phyloP scores from a whole-genome alignment of 2,888 invertebrate species.

The Endotricha flammealis region DNA sequence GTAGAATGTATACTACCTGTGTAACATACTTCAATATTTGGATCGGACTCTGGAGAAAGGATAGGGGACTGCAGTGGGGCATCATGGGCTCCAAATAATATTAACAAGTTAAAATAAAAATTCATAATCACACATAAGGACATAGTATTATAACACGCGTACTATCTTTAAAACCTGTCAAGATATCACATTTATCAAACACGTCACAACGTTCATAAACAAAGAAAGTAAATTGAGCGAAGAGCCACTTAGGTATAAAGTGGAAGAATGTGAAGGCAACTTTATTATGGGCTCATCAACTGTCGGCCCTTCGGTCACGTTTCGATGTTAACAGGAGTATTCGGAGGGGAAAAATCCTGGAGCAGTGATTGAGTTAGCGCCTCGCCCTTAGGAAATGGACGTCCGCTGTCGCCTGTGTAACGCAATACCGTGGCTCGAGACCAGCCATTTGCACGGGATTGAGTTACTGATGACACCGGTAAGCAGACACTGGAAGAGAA shows the following conservation, averaged over 20 bases:
- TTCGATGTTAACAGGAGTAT: constrained; percentile 26
- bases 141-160: no score
- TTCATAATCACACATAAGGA: no score
- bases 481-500: constrained; percentile 3
- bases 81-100: no score
- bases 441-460: constrained; percentile 53
- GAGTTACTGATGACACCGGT: constrained; percentile 35
- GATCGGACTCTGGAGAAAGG: no score
- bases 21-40: no score
- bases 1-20: no score
- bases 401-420: constrained; percentile 59
- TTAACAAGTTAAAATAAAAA: no score
- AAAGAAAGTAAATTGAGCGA: not conserved
- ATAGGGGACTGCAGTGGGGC: no score
- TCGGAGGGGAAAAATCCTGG: constrained; percentile 52
- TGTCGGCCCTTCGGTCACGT: constrained; percentile 33
- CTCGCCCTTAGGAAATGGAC: constrained; percentile 51
- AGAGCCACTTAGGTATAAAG: constrained; percentile 12
- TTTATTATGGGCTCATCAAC: constrained; percentile 41
- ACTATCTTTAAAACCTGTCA: no score
- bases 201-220: not conserved
- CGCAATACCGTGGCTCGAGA: constrained; percentile 49
- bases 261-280: constrained; percentile 35
- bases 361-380: constrained; percentile 66
- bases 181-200: no score